Base-by-base conservation (phyloP, 2,888 invertebrate genomes). In the Lasioglossum oenotherae region DNA sequence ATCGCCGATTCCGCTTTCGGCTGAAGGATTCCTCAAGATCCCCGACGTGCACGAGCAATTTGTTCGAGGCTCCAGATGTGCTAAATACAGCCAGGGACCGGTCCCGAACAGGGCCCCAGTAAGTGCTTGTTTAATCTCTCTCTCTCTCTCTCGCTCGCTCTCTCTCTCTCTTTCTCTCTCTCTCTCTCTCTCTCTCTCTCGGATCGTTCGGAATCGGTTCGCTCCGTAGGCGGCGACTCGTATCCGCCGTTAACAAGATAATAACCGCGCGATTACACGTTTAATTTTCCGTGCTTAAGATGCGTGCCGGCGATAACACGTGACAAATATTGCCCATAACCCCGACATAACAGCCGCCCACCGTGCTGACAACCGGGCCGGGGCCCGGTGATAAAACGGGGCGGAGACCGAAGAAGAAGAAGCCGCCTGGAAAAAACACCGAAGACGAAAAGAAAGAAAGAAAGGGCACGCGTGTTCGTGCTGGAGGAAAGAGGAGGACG, bases 311-410 rank as follows among this genome's bases (percentile, higher is more conserved):
- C 91, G 94, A 95, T 95, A 94, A 93, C 92, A 90, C 92, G 92
- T 94, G 95, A 94, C 94, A 94, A 94, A 94, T 95, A 94, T 94
- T 93, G 91, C 87, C 93, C 93, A 93, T 94, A 94, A 94, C 90
- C 87, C 82, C 80, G 88, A 60, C 85, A 73, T 89, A 87, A 87
- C 82, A 89, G 88, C 87, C 86, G 88, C 88, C 87, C 86, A 88
- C 90, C 85, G 87, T 77, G 90, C 88, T 92, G 92, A 92, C 91
- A 90, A 88, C 87, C 87, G 87, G 75, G 88, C 88, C 16, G 46
- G 74, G 72, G 73, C 44, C 80, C n/a, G 12, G 77, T 41, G 81
- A 85, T 87, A 85, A 87, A 83, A 78, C 80, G 80, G 75, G 41
- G 77, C 60, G 19, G 27, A 76, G 49, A 53, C 31, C 67, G 74